Evolutionary conservation across 2,797 vertebrate genomes (phyloP).

Genomic region (Hemitrygon akajei): DNA sequence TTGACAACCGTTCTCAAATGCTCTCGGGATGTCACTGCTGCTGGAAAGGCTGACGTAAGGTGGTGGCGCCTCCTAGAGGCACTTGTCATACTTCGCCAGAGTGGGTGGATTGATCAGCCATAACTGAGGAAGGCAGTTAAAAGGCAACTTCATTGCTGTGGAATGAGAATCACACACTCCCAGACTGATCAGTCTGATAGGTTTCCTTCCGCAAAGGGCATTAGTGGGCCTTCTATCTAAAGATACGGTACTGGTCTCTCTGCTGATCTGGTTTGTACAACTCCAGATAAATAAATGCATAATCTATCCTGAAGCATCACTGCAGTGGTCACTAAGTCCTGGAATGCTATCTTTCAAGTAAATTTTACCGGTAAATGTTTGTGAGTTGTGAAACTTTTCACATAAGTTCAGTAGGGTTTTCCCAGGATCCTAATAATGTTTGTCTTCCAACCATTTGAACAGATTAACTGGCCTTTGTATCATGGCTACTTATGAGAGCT

Average conservation of each 20-base stretch:
- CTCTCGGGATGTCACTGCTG: neutral
- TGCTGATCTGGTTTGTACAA: neutral
- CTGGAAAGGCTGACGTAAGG: neutral
- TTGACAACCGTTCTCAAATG: neutral
- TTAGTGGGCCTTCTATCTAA: neutral
- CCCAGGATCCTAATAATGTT: neutral
- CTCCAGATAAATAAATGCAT: neutral
- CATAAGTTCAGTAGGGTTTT: neutral
- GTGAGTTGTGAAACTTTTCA: neutral
- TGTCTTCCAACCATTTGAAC: neutral
- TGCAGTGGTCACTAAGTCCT: neutral
- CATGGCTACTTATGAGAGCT: neutral
- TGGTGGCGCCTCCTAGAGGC: neutral
- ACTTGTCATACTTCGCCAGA: neutral
- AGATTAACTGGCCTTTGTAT: neutral
- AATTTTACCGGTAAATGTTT: neutral
- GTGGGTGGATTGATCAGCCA: neutral
- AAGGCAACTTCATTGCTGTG: neutral
- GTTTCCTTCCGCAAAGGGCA: neutral
- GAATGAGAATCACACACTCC: neutral
- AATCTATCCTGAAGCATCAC: neutral
- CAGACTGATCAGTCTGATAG: too few relatives aligned
- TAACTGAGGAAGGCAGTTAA: too few relatives aligned
- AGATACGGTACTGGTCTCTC: neutral
- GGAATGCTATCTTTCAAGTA: neutral